Percentiles rank a stretch among this genome's conserved stretches.
Evolutionary conservation across 2,888 invertebrate species (phyloP).

Genomic region (Elysia crispata): DNA sequence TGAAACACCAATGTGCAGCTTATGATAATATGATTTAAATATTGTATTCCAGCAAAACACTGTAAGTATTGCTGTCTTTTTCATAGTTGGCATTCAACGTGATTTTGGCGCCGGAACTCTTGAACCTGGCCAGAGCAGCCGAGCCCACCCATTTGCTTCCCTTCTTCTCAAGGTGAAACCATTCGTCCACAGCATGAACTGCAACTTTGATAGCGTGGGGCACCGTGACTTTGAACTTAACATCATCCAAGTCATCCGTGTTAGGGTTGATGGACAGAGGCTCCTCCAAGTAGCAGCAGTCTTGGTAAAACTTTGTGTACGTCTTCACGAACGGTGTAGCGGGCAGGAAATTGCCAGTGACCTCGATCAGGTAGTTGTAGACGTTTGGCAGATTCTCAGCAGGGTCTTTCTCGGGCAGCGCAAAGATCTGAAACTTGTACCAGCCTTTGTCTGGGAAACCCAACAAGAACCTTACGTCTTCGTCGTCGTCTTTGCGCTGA

Average conservation of each 20-base stretch:
- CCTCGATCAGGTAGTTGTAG: conserved; percentile 70
- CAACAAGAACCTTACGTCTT: conserved; percentile 53
- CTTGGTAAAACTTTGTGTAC: conserved; percentile 73
- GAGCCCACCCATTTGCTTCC: conserved; percentile 70
- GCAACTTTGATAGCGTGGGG: conserved; percentile 70
- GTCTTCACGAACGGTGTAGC: conserved; percentile 71
- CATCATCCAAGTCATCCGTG: conserved; percentile 10
- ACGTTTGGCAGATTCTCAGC: conserved; percentile 72
- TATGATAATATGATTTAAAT: conserved; percentile 50
- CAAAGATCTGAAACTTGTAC: conserved; percentile 73
- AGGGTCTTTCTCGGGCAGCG: conserved; percentile 64
- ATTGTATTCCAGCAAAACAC: conserved; percentile 73
- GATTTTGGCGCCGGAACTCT: conserved; percentile 64
- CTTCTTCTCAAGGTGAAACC: conserved; percentile 72
- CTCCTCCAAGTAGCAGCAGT: conserved; percentile 70
- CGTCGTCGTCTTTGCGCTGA: conserved; percentile 61
- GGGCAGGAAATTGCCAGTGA: conserved; percentile 45
- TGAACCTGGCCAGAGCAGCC: conserved; percentile 62
- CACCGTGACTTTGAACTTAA: conserved; percentile 59
- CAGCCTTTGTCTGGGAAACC: conserved; percentile 65
- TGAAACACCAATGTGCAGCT: background rate
- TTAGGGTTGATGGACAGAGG: conserved; percentile 63
- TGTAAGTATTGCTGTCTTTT: conserved; percentile 71
- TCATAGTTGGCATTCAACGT: conserved; percentile 74
- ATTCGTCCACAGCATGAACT: conserved; percentile 68